These are phyloP conservation scores for Drosophila watanabei DNA, from an alignment of 1,140 invertebrate genomes.

Conservation along the genomic window DNA sequence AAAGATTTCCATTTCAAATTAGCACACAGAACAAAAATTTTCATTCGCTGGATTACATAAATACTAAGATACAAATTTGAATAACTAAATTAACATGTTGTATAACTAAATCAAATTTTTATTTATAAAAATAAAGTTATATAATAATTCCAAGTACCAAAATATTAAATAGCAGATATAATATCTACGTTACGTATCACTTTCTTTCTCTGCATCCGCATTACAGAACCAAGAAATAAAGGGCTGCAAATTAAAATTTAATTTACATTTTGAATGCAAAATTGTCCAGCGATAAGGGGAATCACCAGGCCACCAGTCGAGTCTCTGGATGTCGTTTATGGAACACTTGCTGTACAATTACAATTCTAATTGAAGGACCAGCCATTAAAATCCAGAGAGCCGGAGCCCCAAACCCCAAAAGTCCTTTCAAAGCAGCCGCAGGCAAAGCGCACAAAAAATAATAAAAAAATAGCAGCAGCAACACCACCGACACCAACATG, in stretches of 20 bases:
- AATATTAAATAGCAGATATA: not conserved
- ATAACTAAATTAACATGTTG: not conserved
- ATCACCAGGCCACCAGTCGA: conserved; percentile 8
- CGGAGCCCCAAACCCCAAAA: conserved; percentile 12
- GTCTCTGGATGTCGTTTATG: conserved; percentile 14
- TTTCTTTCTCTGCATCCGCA: not conserved
- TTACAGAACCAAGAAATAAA: conserved; percentile 15
- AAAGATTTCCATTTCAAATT: conserved; percentile 59
- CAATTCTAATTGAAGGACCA: conserved; percentile 39
- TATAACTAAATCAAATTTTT: not conserved
- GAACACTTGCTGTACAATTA: conserved; percentile 36
- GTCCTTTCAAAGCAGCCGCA: conserved; percentile 39
- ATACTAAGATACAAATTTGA: not conserved
- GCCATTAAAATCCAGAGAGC: conserved; percentile 20
- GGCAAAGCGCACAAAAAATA: conserved; percentile 14
- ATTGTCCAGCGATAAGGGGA: conserved; percentile 33
- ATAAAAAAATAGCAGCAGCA: conserved; percentile 15
- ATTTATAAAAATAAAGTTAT: not conserved
- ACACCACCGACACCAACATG: conserved; percentile 40
- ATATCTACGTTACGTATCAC: not conserved
- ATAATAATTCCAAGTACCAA: not conserved
- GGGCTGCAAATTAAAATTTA: conserved; percentile 49
- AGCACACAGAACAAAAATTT: conserved; percentile 4
- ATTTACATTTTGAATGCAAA: conserved; percentile 53
- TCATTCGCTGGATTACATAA: too few species aligned